Conservation (phyloP, 2,888 invertebrate genomes). For the Hylaea fasciaria region DNA sequence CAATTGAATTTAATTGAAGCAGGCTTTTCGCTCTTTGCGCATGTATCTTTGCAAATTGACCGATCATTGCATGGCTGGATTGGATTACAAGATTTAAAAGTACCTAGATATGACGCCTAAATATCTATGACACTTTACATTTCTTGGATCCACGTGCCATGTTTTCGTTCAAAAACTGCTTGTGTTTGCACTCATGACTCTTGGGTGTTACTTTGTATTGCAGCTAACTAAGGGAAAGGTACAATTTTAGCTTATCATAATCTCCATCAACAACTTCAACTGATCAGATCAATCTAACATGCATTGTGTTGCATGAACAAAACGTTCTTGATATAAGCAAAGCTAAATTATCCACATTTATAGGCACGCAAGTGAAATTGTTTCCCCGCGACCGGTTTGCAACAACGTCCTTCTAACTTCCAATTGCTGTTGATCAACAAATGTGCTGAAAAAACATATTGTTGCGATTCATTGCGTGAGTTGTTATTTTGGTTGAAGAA, state of each 20-base stretch:
- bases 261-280: not conserved
- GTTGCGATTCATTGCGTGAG: slow-evolving; percentile 33
- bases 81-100: slow-evolving; percentile 8
- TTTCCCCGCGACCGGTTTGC: slow-evolving; percentile 60
- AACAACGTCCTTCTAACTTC: slow-evolving; percentile 58
- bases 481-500: slow-evolving; percentile 6
- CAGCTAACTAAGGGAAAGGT: not conserved
- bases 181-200: no score
- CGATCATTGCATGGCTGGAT: slow-evolving; percentile 16
- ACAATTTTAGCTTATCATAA: not conserved
- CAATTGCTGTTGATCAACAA: slow-evolving; percentile 47
- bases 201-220: no score
- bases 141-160: no score
- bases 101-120: no score
- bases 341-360: slow-evolving; percentile 36
- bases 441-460: slow-evolving; percentile 41
- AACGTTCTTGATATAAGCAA: slow-evolving; percentile 25
- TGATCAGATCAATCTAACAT: slow-evolving; percentile 8
- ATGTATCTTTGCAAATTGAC: slow-evolving; percentile 46
- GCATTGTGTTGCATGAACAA: slow-evolving; percentile 26
- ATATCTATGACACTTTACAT: no score
- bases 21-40: slow-evolving; percentile 72
- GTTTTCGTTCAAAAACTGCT: no score
- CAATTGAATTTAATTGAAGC: no score
- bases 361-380: slow-evolving; percentile 58